Percentiles rank a stretch among this genome's conserved stretches.
These are phyloP conservation scores for Patella pellucida DNA, from an alignment of 2,888 invertebrate species.

Conservation along the genomic window DNA sequence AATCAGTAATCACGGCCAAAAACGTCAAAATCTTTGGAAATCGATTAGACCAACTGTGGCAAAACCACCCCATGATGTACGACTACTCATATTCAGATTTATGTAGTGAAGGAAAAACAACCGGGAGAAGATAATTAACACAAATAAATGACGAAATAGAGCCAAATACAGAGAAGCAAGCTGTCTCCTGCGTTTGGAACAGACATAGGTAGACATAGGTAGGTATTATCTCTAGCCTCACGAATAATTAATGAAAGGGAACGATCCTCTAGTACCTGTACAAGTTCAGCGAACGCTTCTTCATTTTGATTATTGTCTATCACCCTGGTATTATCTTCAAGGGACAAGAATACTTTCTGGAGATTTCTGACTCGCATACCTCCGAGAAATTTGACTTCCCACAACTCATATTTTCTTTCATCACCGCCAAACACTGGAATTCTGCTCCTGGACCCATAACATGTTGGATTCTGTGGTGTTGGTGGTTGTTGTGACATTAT, in stretches of 20 bases:
- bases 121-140: too few species aligned
- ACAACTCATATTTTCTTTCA: constrained; percentile 25
- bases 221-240: constrained; percentile 38
- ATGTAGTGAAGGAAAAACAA: too few species aligned
- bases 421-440: constrained; percentile 29
- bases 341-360: constrained; percentile 12
- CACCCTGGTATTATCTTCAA: not conserved
- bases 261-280: constrained; percentile 39
- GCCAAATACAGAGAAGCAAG: too few species aligned
- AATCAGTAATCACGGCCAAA: too few species aligned
- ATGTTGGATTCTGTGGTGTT: constrained; percentile 21
- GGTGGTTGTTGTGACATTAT: not conserved
- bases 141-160: too few species aligned
- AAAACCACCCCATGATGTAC: too few species aligned
- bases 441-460: constrained; percentile 35
- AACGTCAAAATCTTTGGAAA: too few species aligned
- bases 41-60: too few species aligned
- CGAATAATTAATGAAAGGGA: constrained; percentile 36
- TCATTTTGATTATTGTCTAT: constrained; percentile 34
- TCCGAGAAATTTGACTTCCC: constrained; percentile 32
- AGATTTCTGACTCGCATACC: constrained; percentile 31
- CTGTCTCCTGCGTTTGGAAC: too few species aligned
- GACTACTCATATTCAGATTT: too few species aligned
- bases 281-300: constrained; percentile 37
- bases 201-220: too few species aligned